phyloP scores from a whole-genome alignment of 2,797 vertebrate genomes.

The Halcyon chelicuti region DNA sequence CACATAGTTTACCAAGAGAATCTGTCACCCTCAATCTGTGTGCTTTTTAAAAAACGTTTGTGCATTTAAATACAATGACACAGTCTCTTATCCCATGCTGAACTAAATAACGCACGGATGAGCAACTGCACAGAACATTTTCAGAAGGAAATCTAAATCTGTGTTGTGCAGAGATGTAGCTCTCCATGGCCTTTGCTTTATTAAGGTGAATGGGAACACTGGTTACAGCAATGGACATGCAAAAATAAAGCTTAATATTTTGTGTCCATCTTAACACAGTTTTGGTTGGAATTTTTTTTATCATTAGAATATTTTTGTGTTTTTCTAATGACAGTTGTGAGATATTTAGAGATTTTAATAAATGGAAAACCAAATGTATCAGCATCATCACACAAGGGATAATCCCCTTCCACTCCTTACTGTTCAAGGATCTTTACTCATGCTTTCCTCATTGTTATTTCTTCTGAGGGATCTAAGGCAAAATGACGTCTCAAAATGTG shows the following conservation, averaged over 20 bases:
- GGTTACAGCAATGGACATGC: neutral
- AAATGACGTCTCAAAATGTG: neutral
- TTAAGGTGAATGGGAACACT: neutral
- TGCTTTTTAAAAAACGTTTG: neutral
- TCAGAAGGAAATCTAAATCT: neutral
- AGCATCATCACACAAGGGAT: neutral
- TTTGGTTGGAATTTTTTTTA: neutral
- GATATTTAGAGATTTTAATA: neutral
- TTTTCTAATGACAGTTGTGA: neutral
- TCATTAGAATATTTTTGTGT: neutral
- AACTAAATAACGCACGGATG: neutral
- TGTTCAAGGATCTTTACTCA: neutral
- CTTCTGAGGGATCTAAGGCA: neutral
- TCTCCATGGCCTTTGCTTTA: neutral
- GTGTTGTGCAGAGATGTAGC: neutral
- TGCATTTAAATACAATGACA: neutral
- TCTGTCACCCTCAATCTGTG: neutral
- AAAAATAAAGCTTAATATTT: neutral
- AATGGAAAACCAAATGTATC: neutral
- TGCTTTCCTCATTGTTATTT: fast-evolving
- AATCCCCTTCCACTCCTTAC: neutral
- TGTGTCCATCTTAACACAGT: neutral
- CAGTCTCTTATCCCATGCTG: neutral
- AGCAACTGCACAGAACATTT: neutral
- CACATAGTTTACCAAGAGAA: neutral